Evolutionary conservation across 1,140 invertebrate species (phyloP), one percentile per base, ranked within the genome.

Genomic region (Psilanteris sp.): DNA sequence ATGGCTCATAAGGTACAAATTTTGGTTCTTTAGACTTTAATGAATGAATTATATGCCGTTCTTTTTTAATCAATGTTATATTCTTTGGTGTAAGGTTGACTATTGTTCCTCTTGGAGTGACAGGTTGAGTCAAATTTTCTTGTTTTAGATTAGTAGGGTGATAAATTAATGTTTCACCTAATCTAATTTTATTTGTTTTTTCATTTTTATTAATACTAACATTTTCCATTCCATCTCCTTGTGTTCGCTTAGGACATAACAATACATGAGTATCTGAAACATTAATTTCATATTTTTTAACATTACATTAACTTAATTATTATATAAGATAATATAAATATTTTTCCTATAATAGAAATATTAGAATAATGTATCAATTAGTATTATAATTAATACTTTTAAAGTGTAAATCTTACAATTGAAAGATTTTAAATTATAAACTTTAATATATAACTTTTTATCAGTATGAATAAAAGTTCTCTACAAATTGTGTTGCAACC

Each of bases 1-100:
- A 96, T 0, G 96, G 96, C 80, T 97, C 96, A 78, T 94, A 96
- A 0, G 95, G 95, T 11, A 97, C 91, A 87, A 96, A 96, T 83
- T 94, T 95, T 1, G 94, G 93, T 78, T 93, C 92, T 79, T 93
- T 94, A 0, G 90, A 90, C 83, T 92, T 92, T 10, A 91, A 77
- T 1, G 84, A 83, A 68, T 77, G 79, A 1, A 88, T 52, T 31
- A 88, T 81, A 20, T 83, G 81, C 57, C 79, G 87, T 55, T 87
- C 81, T 39, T 85, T 87, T 77, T 85, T 87, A 10, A 70, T 50
- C 41, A 81, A 79, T 14, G 46, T 82, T n/a, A 84, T 77, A 43
- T 76, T 83, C 16, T 83, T 85, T 39, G 89, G 88, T 18, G 85
- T 73, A 22, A 89, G 73, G 50, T 89, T 87, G 10, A 89, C 80